phyloP scores from a whole-genome alignment of 2,113 vertebrate species.

The Picathartes gymnocephalus region DNA sequence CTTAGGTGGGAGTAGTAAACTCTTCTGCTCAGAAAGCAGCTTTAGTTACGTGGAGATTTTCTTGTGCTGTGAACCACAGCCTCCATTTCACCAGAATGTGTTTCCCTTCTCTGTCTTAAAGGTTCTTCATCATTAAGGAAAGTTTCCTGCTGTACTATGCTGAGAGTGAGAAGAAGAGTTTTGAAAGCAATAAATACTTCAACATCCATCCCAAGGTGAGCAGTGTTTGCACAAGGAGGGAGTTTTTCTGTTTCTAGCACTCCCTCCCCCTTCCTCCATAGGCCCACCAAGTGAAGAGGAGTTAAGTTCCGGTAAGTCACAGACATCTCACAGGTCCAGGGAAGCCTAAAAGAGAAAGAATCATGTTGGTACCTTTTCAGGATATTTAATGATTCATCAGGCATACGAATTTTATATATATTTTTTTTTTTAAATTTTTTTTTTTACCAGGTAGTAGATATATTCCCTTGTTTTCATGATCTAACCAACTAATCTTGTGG shows the following conservation, averaged over 20 bases:
- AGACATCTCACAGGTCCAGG: neutral
- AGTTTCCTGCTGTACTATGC: constrained; percentile 96
- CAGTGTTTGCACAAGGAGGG: neutral
- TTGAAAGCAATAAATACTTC: constrained; percentile 92
- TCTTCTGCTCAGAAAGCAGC: neutral
- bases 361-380: neutral
- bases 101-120: constrained; percentile 44
- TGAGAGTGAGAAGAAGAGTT: constrained; percentile 90
- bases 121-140: constrained; percentile 98
- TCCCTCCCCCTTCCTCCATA: fast-evolving
- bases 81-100: neutral
- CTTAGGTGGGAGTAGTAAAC: neutral
- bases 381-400: neutral
- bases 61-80: neutral
- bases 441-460: neutral
- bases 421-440: too few relatives aligned
- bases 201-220: constrained; percentile 98
- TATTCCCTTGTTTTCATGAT: neutral
- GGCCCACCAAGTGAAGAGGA: neutral
- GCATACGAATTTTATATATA: neutral
- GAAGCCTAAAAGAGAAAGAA: neutral
- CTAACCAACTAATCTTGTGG: neutral
- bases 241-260: neutral
- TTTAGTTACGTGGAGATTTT: neutral
- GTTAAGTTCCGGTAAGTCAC: neutral